phyloP scores from a whole-genome alignment of 2,888 invertebrate species.

The Blastobasis adustella region DNA sequence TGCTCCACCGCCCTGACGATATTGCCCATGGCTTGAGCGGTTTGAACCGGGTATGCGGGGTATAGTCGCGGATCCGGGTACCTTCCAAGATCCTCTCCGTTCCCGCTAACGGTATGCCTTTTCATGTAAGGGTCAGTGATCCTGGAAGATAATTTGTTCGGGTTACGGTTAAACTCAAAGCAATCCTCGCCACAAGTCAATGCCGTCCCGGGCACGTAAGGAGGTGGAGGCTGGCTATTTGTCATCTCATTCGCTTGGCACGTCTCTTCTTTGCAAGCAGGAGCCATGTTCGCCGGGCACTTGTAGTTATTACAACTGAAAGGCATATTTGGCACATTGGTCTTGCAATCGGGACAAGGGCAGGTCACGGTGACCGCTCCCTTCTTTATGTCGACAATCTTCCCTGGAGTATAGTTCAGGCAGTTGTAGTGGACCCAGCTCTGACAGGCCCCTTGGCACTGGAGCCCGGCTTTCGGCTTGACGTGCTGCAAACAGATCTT shows the following conservation, averaged over 20 bases:
- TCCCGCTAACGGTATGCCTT: not conserved
- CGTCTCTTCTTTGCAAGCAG: constrained; percentile 22
- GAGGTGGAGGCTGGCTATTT: not conserved
- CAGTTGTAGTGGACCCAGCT: constrained; percentile 55
- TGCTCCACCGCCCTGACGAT: constrained; percentile 23
- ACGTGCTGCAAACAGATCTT: constrained; percentile 52
- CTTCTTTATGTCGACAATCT: constrained; percentile 48
- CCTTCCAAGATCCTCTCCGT: not conserved
- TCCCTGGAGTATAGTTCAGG: constrained; percentile 53
- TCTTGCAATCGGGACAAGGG: constrained; percentile 58
- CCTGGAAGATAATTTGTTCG: not conserved
- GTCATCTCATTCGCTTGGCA: constrained; percentile 4
- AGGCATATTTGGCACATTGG: constrained; percentile 27
- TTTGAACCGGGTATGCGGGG: too few species aligned
- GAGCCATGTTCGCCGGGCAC: constrained; percentile 45
- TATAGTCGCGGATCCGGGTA: not conserved
- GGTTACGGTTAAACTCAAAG: not conserved
- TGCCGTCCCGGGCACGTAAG: not conserved
- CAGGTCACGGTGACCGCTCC: constrained; percentile 50
- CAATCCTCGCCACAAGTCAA: not conserved
- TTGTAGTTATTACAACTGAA: constrained; percentile 37
- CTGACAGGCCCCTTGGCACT: constrained; percentile 52
- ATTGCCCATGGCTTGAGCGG: not conserved
- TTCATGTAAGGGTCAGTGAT: not conserved
- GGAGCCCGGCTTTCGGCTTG: constrained; percentile 40